Evolutionary conservation across 2,113 vertebrate genomes (phyloP).

Genomic region (Pangasianodon hypophthalmus): DNA sequence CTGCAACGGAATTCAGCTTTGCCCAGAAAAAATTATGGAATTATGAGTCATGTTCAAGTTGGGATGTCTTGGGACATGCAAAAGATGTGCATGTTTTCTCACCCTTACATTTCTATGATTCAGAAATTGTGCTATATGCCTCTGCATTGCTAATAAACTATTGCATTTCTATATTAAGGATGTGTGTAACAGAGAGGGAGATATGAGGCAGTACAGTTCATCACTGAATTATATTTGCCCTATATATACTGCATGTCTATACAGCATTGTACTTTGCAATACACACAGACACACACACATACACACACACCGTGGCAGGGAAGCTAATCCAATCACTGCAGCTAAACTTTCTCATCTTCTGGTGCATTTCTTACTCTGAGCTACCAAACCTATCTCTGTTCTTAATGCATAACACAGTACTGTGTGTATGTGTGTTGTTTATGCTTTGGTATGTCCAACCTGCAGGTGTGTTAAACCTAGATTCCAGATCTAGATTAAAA

Average conservation of each 20-base stretch:
- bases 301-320: slow-evolving; percentile 7
- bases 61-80: slow-evolving; percentile 8
- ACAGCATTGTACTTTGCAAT: neutral
- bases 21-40: slow-evolving; percentile 12
- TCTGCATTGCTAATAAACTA: slow-evolving; percentile 29
- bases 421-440: neutral
- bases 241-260: slow-evolving; percentile 21
- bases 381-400: slow-evolving; percentile 36
- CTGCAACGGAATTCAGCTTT: neutral
- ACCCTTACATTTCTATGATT: slow-evolving; percentile 15
- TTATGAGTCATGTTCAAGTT: slow-evolving; percentile 28
- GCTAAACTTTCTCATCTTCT: slow-evolving; percentile 49
- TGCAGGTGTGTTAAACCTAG: neutral
- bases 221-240: neutral
- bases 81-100: slow-evolving; percentile 8
- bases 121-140: neutral
- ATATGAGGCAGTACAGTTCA: neutral
- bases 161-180: slow-evolving; percentile 24
- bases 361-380: slow-evolving; percentile 31
- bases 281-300: neutral
- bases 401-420: slow-evolving; percentile 23
- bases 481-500: slow-evolving; percentile 21
- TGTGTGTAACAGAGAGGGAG: neutral
- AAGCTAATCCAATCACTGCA: slow-evolving; percentile 49
- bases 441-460: neutral